Evolutionary conservation across 2,113 vertebrate species (phyloP), one percentile per base, ranked within the genome.

Genomic region (Oxyura jamaicensis): DNA sequence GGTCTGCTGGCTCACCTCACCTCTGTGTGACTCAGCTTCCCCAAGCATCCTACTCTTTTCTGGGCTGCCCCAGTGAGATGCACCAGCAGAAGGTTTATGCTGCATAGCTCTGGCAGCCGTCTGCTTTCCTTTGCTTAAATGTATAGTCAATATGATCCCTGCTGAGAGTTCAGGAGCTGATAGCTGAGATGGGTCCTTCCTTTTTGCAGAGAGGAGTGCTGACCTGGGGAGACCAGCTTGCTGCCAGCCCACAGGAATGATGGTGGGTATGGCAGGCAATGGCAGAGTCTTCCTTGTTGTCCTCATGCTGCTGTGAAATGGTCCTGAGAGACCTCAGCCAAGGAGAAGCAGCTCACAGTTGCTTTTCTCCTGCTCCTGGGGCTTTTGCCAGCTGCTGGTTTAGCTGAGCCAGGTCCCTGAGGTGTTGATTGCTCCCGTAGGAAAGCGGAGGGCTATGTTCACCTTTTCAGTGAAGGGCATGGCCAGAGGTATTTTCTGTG

Each of bases 401-500:
- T 58, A 75, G 65, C 73, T 83, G 76, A 94, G 73, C 29, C 55
- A 46, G 83, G 48, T 48, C 62, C 46, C 22, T 0, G 2, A 88
- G 67, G 39, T 81, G 53, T 53, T 91, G 86, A 88, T 73, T 79
- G 65, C 66, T 86, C 31, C 76, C 58, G 82, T 71, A 66, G 53
- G 56, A 73, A 36, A 21, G 9, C 0, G 0, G 88, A 94, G 53
- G 58, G 31, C 83, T 65, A 9, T 31, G 48, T 68, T 88, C 80
- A 95, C 90, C 93, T 95, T 90, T 88, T 28, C 86, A 78, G 73
- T 58, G 92, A 88, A 93, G 92, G 86, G 20, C 86, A 91, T 33
- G n/a, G 60, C 62, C 1, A 3, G 67, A 50, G 44, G 28, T 68
- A 60, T 94, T 94, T 90, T 94, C 52, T 92, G 35, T 77, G 55